A percentile compares a stretch with the other conserved stretches of the same genome.
Conservation (phyloP, 1,140 invertebrate species). For the Dreissena rostriformis region DNA sequence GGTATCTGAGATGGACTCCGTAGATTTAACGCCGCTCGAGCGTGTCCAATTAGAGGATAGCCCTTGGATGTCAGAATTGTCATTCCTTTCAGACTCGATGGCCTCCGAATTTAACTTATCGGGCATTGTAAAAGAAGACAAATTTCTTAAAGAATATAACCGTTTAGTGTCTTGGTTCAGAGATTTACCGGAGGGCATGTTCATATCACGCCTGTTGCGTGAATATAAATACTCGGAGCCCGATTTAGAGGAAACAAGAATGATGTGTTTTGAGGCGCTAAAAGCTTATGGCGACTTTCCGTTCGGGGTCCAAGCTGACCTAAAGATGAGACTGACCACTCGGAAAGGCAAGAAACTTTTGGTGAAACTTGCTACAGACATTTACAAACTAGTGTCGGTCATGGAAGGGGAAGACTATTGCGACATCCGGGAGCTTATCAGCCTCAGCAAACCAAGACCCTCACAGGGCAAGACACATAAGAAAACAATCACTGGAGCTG, state of each 20-base stretch:
- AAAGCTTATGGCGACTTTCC: constrained; percentile 28
- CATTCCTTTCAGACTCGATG: no score
- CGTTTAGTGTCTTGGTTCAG: not conserved
- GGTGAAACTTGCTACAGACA: constrained; percentile 16
- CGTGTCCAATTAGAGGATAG: no score
- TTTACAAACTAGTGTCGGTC: constrained; percentile 11
- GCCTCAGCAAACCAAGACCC: not conserved
- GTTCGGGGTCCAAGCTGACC: constrained; percentile 5
- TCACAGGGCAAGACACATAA: not conserved
- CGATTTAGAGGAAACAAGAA: not conserved
- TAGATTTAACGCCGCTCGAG: no score
- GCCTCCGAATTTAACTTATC: no score
- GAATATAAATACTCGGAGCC: not conserved
- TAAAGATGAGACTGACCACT: not conserved
- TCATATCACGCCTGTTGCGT: no score
- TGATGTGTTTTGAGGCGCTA: constrained; percentile 13
- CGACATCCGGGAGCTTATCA: not conserved
- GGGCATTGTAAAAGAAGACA: not conserved
- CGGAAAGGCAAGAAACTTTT: not conserved
- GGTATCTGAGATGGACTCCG: no score
- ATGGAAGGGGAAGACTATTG: not conserved
- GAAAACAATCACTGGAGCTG: not conserved
- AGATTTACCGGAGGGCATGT: not conserved
- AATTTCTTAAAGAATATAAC: constrained; percentile 12
- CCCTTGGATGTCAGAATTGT: no score